Base-by-base conservation (phyloP, 2,888 invertebrate genomes). In the Hirtodrosophila confusa region DNA sequence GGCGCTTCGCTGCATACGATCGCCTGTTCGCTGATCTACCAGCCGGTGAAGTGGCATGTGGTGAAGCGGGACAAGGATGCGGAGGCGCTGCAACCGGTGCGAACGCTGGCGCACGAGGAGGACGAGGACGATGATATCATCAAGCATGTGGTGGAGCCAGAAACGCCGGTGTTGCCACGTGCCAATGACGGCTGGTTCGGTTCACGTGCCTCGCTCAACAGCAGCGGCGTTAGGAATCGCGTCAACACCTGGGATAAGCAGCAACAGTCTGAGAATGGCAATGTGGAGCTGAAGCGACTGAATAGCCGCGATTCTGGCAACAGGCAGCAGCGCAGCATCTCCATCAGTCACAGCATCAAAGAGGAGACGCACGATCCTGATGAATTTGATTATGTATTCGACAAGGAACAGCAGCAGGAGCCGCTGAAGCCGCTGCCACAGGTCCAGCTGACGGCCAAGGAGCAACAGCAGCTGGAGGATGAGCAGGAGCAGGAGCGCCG, bases 21-120 rank as follows among this genome's bases (percentile, higher is more conserved):
- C 49, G 94, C 94, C 27, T 94, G 94, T 74, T 93, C 95, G 3
- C 91, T 95, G 60, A 90, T 96, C 51, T 91, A 95, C 41, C 96
- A 96, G 85, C 96, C 96, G 3, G 95, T 96, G 0, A 94, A 94
- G 89, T 95, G 94, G 95, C 96, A 96, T 88, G 92, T 93, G 3
- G 93, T 93, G 86, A 92, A 91, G 77, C 92, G 62, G 91, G 92
- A 57, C 3, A 69, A 49, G 29, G 89, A 89, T 33, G 79, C 78
- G 0, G 90, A 89, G 64, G 83, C 84, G 3, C 31, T 69, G 29
- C 70, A 83, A 58, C 53, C 57, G 7, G 54, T 51, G 0, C 50
- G 78, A 92, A 92, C 49, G 1, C 53, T 50, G 10, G 63, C 45
- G 11, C 56, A 58, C 8, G n/a, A 60, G 0, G 77, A 79, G 3